phyloP scores from a whole-genome alignment of 2,797 vertebrate genomes.

The Mionectes olivaceus region DNA sequence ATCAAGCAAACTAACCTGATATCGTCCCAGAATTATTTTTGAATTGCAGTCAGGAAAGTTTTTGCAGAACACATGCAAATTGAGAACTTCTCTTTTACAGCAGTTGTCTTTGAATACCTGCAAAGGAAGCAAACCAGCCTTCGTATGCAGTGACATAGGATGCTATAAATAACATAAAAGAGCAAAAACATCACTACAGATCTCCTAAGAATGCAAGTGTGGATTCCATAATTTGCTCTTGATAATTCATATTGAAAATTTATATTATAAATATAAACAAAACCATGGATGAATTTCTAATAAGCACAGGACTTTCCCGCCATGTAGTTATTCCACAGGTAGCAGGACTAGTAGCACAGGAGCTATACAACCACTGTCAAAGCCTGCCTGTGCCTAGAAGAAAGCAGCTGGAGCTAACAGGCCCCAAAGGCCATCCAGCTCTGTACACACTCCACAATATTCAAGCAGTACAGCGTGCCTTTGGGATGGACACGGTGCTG shows the following conservation, averaged over 20 bases:
- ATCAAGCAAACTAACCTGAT: constrained; percentile 81
- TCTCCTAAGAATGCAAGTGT: not conserved
- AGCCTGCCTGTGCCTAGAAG: not conserved
- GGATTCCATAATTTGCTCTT: not conserved
- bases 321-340: not conserved
- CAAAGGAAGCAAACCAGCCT: constrained; percentile 20
- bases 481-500: not conserved
- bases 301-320: fast-evolving
- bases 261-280: not conserved
- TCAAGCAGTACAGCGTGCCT: not conserved
- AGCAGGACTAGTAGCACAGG: not conserved
- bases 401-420: not conserved
- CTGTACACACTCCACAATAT: not conserved
- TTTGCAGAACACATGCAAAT: constrained; percentile 88
- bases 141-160: not conserved
- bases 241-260: not conserved
- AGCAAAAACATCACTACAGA: not conserved
- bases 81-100: constrained; percentile 92
- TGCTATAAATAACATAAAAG: not conserved
- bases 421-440: not conserved
- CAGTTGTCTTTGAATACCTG: constrained; percentile 95
- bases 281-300: not conserved
- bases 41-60: constrained; percentile 85
- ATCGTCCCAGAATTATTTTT: constrained; percentile 81
- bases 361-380: not conserved